Percentiles rank a stretch among this genome's conserved stretches.
Evolutionary conservation across 1,140 invertebrate species (phyloP).

Genomic region (Sycophila sp.): DNA sequence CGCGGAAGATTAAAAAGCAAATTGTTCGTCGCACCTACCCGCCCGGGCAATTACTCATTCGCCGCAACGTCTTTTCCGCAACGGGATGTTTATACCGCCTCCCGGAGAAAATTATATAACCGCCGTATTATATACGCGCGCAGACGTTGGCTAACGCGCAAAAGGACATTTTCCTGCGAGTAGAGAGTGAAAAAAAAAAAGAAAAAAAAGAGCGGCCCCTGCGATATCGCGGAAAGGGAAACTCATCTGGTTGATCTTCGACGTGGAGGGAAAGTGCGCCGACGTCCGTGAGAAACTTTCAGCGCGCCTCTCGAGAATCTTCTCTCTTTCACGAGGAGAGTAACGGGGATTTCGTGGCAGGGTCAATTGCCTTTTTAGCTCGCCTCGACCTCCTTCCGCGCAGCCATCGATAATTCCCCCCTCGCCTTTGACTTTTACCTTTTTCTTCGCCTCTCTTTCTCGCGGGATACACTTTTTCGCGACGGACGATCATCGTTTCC

Average conservation of each 20-base stretch:
- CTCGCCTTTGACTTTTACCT: not conserved
- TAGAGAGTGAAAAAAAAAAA: not conserved
- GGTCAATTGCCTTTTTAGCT: conserved; percentile 45
- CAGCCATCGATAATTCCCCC: not conserved
- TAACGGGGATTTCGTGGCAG: conserved; percentile 49
- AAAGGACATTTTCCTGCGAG: too few relatives aligned
- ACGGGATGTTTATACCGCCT: too few relatives aligned
- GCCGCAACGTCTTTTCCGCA: not conserved
- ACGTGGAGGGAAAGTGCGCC: conserved; percentile 48
- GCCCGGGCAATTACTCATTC: not conserved
- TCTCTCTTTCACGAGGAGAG: conserved; percentile 29
- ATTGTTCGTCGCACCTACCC: too few relatives aligned
- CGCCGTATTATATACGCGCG: not conserved
- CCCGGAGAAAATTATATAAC: not conserved
- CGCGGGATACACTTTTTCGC: too few relatives aligned
- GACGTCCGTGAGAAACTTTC: conserved; percentile 49
- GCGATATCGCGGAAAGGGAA: conserved; percentile 15
- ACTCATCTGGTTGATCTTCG: conserved; percentile 26
- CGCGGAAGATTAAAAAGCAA: not conserved
- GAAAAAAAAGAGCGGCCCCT: too few relatives aligned
- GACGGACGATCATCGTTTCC: too few relatives aligned
- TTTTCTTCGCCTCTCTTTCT: too few relatives aligned
- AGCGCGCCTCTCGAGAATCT: conserved; percentile 18
- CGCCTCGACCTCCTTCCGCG: conserved; percentile 17
- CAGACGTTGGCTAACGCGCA: not conserved